phyloP scores from a whole-genome alignment of 2,113 vertebrate species.

The Phrynocephalus versicolor region DNA sequence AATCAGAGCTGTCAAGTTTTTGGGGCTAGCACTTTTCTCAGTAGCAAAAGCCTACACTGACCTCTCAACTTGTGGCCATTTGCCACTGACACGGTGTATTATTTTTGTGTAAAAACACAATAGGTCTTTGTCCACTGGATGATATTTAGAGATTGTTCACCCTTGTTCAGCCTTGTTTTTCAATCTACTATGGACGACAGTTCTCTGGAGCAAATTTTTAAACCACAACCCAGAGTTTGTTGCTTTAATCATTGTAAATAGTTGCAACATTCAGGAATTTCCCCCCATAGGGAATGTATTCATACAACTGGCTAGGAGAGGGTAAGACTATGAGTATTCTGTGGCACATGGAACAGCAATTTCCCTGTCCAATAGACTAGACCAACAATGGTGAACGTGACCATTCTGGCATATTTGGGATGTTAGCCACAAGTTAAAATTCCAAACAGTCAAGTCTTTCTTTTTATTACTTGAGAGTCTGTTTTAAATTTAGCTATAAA shows the following conservation, averaged over 20 bases:
- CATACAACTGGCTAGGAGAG: constrained; percentile 47
- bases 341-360: constrained; percentile 38
- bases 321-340: constrained; percentile 41
- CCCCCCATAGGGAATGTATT: constrained; percentile 40
- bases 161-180: neutral
- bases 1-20: too few relatives aligned
- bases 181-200: neutral
- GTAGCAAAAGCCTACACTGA: too few relatives aligned
- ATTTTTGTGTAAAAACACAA: neutral
- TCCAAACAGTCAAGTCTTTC: constrained; percentile 53
- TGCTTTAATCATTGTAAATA: neutral
- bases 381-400: constrained; percentile 29
- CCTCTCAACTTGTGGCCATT: too few relatives aligned
- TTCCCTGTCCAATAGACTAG: constrained; percentile 56
- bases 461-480: constrained; percentile 62
- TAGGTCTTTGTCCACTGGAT: neutral
- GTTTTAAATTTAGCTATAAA: constrained; percentile 64
- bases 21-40: too few relatives aligned
- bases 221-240: neutral
- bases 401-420: constrained; percentile 48
- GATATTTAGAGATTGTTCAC: neutral
- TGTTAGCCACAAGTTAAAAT: constrained; percentile 62
- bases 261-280: constrained; percentile 33
- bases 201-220: neutral
- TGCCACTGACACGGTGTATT: too few relatives aligned